Base-by-base conservation (phyloP, 1,140 invertebrate genomes). In the Orchestia grillus region DNA sequence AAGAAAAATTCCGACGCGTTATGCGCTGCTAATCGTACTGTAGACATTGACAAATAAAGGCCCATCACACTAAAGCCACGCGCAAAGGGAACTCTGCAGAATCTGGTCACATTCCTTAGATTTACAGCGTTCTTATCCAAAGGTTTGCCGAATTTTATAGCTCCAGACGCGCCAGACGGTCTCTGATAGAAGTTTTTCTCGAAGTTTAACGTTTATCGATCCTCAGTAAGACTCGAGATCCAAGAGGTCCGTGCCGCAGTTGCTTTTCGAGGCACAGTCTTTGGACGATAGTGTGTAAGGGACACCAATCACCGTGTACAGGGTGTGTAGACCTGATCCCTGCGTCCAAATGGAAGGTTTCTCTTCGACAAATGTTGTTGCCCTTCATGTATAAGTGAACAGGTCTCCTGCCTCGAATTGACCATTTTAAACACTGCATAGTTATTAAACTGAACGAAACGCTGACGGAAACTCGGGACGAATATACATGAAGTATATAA, bases 181-280 rank as follows among this genome's bases (percentile, higher is more conserved):
- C 44, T 47, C 92, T 94, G 92, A 40, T 94, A 44, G 92, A 94
- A 94, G 44, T 94, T 94, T 94, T 94, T 44, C 44, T 94, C 44
- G 41, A 94, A 94, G 92, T 94, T 94, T 94, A 94, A 94, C 92
- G 92, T 94, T 94, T 47, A 94, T 94, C 92, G 92, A 94, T 94
- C 92, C 44, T 94, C 44, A 94, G 92, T 47, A 94, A 45, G 44
- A 47, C 92, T 44, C 23, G 43, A 47, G 92, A 94, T 94, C 92
- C 36, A n/a, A 44, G 43, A 94, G 92, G 92, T 15, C 92, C 41
- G 8, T 94, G 43, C 88, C 36, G 43, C 88, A 90, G n/a, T 44
- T 90, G 43, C 88, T 42, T 8, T 90, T 90, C 28, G 15, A 90
- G 41, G 28, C 88, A 90, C 43, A 44, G 41, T 41, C 88, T 90